Base-by-base conservation (phyloP, 2,888 invertebrate genomes). In the Microctonus hyperodae region DNA sequence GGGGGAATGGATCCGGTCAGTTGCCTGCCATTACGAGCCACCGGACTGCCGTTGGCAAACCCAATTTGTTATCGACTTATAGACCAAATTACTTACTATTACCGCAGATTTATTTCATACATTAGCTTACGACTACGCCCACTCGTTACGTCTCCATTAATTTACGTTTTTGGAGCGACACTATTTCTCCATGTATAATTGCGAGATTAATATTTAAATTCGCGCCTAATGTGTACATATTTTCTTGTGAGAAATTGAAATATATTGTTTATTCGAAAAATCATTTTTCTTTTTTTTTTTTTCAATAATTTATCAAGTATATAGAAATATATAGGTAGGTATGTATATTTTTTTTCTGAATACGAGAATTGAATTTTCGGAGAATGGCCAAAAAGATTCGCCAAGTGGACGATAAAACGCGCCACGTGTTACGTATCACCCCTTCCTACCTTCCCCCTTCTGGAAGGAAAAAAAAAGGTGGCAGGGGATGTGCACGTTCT, bases 31-130 rank as follows among this genome's bases (percentile, higher is more conserved):
- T 83, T 82, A 81, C 76, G 75, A 74, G 68, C 73, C 74, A 72
- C 73, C 73, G 73, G 73, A 73, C 79, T 79, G 79, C 78, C 79
- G 79, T 76, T 82, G 81, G 81, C 80, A 79, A 81, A 81, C 77
- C 78, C 83, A 81, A 83, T 83, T 83, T 83, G 83, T 83, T 83
- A 83, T 83, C 83, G 83, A 83, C 83, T 83, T 83, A 83, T 81
- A 80, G 81, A 78, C 79, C 79, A 81, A 81, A 80, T 80, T 82
- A 82, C 83, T 83, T 83, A 83, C 83, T 81, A 83, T 83, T 83
- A 83, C 81, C 81, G 79, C 81, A 83, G 83, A 83, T 83, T 83
- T 83, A 83, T 83, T 82, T 80, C 79, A 72, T 80, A 74, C 82
- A 83, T 83, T 83, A 83, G 81, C 72, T 69, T 20, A 63, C 65